Percentiles rank a stretch among this genome's conserved stretches.
Evolutionary conservation across 2,888 invertebrate genomes (phyloP).

Genomic region (Aphidoletes aphidimyza): DNA sequence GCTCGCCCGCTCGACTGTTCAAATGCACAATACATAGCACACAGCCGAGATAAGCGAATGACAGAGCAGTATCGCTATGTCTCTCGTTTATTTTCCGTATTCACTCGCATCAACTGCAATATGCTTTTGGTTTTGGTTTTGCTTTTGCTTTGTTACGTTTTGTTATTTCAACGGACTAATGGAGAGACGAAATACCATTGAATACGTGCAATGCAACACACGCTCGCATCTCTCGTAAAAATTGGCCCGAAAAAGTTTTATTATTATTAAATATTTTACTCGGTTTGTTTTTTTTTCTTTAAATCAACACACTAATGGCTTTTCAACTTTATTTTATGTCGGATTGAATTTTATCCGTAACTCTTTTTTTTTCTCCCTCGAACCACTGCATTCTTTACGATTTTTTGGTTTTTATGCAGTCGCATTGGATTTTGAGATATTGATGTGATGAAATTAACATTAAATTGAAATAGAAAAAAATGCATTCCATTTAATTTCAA

Average conservation of each 20-base stretch:
- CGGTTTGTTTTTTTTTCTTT: conserved; percentile 4
- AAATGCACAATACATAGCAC: no score
- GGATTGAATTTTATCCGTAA: background rate
- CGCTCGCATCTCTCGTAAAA: background rate
- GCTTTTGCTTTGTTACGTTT: no score
- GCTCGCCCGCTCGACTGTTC: no score
- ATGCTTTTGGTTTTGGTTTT: conserved; percentile 27
- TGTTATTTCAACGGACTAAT: background rate
- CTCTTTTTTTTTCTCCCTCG: background rate
- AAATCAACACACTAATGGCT: conserved; percentile 9
- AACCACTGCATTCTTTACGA: background rate
- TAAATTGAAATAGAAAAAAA: background rate
- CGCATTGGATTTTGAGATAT: background rate
- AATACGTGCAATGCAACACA: background rate
- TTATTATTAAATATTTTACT: conserved; percentile 42
- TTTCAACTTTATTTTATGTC: conserved; percentile 12
- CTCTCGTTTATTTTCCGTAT: conserved; percentile 20
- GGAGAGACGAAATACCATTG: background rate
- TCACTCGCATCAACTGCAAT: conserved; percentile 31
- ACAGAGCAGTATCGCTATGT: conserved; percentile 2
- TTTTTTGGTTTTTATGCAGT: background rate
- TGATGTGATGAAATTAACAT: background rate
- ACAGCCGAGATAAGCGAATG: background rate
- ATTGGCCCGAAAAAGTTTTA: conserved; percentile 16
- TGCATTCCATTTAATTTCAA: no score